Base-by-base conservation (phyloP, 2,113 vertebrate species). In the Lipophrys pholis region DNA sequence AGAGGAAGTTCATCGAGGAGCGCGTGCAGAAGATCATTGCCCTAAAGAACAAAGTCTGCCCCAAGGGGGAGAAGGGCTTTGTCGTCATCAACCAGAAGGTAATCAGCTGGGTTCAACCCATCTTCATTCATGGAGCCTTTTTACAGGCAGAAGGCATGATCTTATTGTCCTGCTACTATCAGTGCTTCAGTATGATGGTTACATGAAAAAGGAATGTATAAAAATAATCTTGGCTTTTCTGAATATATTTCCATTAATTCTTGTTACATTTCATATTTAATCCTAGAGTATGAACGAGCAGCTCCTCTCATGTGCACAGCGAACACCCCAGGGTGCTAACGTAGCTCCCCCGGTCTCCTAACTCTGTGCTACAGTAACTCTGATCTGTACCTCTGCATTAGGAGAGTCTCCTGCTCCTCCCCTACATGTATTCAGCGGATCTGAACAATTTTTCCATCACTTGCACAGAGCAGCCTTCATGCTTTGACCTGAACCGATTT, bases 61-160 rank as follows among this genome's bases (percentile, higher is more conserved):
- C 94, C 0, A 95, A 95, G 66, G 95, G 94, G 5, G 90, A 95
- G 68, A 98, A 98, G 89, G 95, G 96, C 62, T 99, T 99, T 70
- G 90, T 99, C 17, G 95, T 99, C 82, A 95, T 99, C 85, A 99
- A 99, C 90, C 97, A 99, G 87, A 99, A 99, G 98, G 98, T 98
- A 82, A 30, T 30, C 21, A 30, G 21, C 21, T 30, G 21, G 21
- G 21, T 30, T 30, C 21, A 2, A 30, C 21, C 21, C 4, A 30
- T n/a, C n/a, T n/a, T n/a, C n/a, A n/a, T 4, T 30, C 21, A 30
- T 30, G 21, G 21, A 30, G 21, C 21, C 21, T 30, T 30, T 30
- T 30, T 30, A 30, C 21, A 30, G 2, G 4, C 21, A 30, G 21
- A 30, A 30, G 21, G 21, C 2, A 2, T 4, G 21, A 30, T 30